Conservation (phyloP, 2,113 vertebrate species). For the Tachysurus vachellii region DNA sequence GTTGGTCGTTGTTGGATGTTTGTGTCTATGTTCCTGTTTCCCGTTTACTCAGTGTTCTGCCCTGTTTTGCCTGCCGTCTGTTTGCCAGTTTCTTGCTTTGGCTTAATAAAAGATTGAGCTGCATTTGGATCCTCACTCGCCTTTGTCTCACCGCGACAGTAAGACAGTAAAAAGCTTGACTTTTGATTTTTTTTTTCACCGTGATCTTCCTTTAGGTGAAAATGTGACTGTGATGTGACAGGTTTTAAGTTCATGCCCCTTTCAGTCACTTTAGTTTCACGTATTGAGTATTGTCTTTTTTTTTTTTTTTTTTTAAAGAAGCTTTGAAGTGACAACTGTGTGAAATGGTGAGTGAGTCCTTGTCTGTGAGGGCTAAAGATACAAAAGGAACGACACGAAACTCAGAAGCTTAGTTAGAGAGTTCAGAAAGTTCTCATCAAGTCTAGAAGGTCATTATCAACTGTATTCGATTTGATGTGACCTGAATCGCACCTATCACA, state of each 20-base stretch:
- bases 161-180: not conserved
- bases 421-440: not conserved
- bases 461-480: not conserved
- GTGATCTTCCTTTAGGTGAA: not conserved
- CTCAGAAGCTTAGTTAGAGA: not conserved
- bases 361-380: not conserved
- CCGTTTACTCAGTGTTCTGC: too few relatives aligned
- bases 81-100: too few relatives aligned
- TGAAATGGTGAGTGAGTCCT: not conserved
- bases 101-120: too few relatives aligned
- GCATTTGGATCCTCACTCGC: too few relatives aligned
- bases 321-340: constrained; percentile 1
- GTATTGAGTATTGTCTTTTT: not conserved
- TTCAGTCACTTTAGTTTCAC: not conserved
- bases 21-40: too few relatives aligned
- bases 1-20: too few relatives aligned
- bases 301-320: not conserved
- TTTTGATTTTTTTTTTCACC: not conserved
- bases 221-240: not conserved
- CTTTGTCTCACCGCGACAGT: too few relatives aligned
- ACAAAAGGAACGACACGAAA: not conserved
- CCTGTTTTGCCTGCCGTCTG: too few relatives aligned
- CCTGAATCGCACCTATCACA: not conserved
- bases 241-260: not conserved
- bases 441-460: not conserved